phyloP scores from a whole-genome alignment of 2,797 vertebrate species.

The Gila robusta region DNA sequence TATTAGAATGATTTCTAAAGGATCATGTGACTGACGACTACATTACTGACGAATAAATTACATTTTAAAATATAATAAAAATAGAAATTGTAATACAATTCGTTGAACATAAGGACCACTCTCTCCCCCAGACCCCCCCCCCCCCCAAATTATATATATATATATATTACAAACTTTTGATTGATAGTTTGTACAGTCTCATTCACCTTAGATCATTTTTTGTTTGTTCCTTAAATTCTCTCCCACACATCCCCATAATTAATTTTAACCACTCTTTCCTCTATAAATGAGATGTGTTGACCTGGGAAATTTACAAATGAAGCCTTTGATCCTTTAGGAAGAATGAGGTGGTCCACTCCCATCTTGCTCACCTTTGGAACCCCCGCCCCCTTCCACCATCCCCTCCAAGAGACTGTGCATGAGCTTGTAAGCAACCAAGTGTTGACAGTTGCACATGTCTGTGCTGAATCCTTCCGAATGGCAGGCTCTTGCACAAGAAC shows the following conservation, averaged over 20 bases:
- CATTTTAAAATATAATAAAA: not conserved
- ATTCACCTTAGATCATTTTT: not conserved
- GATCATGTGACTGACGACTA: too few relatives aligned
- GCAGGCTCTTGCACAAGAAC: not conserved
- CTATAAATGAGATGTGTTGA: slow-evolving; percentile 55
- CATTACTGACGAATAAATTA: too few relatives aligned
- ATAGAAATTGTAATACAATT: too few relatives aligned
- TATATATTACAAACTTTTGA: not conserved
- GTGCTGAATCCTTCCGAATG: not conserved
- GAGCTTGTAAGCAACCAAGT: not conserved
- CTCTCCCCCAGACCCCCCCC: too few relatives aligned
- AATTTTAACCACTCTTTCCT: slow-evolving; percentile 26
- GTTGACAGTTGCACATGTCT: not conserved
- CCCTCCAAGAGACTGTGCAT: not conserved
- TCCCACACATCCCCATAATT: not conserved
- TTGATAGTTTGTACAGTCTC: not conserved
- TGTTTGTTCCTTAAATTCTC: not conserved
- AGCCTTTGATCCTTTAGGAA: slow-evolving; percentile 55
- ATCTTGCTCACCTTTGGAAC: slow-evolving; percentile 32
- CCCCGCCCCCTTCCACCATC: not conserved
- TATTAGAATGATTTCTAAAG: too few relatives aligned
- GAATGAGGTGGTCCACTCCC: slow-evolving; percentile 39
- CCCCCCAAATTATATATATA: too few relatives aligned
- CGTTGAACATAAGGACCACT: too few relatives aligned
- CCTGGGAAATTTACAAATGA: slow-evolving; percentile 41